Evolutionary conservation across 2,797 vertebrate genomes (phyloP).

Genomic region (Tamandua tetradactyla): DNA sequence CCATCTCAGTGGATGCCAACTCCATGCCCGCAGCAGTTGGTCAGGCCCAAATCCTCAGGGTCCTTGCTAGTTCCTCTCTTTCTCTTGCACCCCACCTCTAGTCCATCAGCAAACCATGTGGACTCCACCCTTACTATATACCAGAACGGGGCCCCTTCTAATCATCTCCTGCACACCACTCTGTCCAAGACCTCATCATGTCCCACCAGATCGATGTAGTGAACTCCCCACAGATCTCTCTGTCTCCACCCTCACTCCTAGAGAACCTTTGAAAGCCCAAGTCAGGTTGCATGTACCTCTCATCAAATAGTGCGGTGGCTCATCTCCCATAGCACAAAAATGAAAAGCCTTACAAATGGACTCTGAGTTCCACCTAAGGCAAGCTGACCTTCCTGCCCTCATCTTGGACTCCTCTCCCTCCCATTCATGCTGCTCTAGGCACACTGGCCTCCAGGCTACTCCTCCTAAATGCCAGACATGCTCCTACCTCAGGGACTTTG

Average conservation of each 20-base stretch:
- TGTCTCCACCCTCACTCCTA: too few species aligned
- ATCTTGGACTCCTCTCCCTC: neutral
- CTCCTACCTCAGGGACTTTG: neutral
- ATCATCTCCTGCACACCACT: fast-evolving
- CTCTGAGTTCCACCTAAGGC: neutral
- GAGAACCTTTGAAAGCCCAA: neutral
- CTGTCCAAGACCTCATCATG: neutral
- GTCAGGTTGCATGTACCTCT: neutral
- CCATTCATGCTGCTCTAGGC: too few species aligned
- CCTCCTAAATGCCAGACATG: fast-evolving
- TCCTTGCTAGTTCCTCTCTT: neutral
- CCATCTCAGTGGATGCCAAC: neutral
- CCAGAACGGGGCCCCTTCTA: neutral
- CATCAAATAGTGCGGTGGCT: neutral
- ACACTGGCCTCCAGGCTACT: neutral
- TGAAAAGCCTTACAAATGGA: neutral
- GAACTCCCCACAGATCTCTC: neutral
- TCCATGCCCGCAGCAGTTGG: neutral
- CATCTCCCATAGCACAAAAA: neutral
- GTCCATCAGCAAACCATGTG: fast-evolving
- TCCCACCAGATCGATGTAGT: neutral
- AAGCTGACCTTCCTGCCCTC: too few species aligned
- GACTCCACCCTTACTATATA: neutral
- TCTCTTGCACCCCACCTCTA: too few species aligned
- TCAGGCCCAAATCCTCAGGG: neutral